Evolutionary conservation across 1,140 invertebrate species (phyloP), one percentile per base, ranked within the genome.

Genomic region (Phortica variegata): DNA sequence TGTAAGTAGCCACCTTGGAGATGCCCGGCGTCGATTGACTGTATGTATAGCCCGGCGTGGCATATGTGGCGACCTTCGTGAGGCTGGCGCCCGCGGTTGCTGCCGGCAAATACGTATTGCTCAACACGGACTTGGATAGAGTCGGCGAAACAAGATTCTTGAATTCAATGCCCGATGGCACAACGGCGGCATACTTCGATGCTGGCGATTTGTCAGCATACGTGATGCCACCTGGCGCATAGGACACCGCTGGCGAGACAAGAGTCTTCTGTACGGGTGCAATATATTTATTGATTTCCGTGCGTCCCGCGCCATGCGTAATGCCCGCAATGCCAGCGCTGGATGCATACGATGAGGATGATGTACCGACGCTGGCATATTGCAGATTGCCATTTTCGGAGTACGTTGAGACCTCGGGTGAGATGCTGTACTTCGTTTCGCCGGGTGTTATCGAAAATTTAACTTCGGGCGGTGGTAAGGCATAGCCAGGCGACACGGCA

Each of bases 191-290:
- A 45, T 54, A 75, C 53, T 75, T 71, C 32, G 69, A 60, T 10
- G 71, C 63, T 17, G 71, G 73, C 0, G 72, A 75, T 49, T 71
- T 68, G 7, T 75, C 72, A 7, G 73, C 65, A 49, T 75, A 75
- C 20, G 60, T 58, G 12, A 73, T 71, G 3, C 61, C 61, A 3
- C 61, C 31, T 12, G 49, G 49, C 1, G 56, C 65, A 34, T 68
- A 70, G 12, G 65, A 63, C 3, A 61, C 51, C 3, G 71, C 57
- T 0, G 68, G 65, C 8, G 58, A 41, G 19, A 65, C 58, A n/a
- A 58, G 46, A 1, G 47, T 19, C 34, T 60, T 69, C 45, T 66
- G 60, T 13, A 61, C 47, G 1, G 66, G 66, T 3, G 60, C 66
- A 20, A 66, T 46, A 32, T 71, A 66, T 26, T 66, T 69, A 16